Base-by-base conservation (phyloP, 2,797 vertebrate species). In the Gymnoscopelus braueri region DNA sequence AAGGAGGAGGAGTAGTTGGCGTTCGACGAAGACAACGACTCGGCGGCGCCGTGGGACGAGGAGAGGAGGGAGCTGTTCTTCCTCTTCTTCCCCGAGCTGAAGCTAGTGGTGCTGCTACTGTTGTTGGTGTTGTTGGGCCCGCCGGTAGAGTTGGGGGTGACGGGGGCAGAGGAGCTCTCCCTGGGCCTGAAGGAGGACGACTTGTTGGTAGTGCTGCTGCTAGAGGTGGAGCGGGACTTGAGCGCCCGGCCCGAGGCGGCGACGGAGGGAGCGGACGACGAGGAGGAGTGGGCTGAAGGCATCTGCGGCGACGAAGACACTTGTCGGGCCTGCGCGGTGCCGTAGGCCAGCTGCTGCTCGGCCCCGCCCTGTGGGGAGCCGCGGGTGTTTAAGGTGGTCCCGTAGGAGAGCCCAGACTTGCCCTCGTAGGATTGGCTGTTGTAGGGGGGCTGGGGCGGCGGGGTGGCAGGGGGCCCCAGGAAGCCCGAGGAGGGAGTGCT, bases 241-340 rank as follows among this genome's bases (percentile, higher is more conserved):
- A 95, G 94, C 88, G 95, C 94, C 93, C 97, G 97, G 93, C 95
- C 95, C 89, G 96, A 94, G 94, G 95, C 91, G 94, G 95, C 91
- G 52, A 95, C 95, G 77, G 96, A 96, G 84, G 96, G 95, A 87
- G 95, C 91, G 13, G 89, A 91, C 75, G 91, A 86, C 50, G 56
- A 93, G 78, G 96, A 96, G 85, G 95, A 97, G 92, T 97, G 96
- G 94, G 95, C 94, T 87, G 96, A 96, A 95, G 98, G 97, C 84
- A 95, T 97, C 93, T 96, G 96, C 89, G 97, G 97, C 94, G 96
- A 96, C 67, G 96, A 97, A 91, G 96, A 97, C 96, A 96, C 95
- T 94, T 97, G 97, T 95, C 97, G 95, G 85, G 96, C 95, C 84
- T 97, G 96, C 92, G 95, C 91, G 93, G 95, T 91, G 90, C 95